Conservation (phyloP, 1,140 invertebrate genomes). For the Sinella curviseta region DNA sequence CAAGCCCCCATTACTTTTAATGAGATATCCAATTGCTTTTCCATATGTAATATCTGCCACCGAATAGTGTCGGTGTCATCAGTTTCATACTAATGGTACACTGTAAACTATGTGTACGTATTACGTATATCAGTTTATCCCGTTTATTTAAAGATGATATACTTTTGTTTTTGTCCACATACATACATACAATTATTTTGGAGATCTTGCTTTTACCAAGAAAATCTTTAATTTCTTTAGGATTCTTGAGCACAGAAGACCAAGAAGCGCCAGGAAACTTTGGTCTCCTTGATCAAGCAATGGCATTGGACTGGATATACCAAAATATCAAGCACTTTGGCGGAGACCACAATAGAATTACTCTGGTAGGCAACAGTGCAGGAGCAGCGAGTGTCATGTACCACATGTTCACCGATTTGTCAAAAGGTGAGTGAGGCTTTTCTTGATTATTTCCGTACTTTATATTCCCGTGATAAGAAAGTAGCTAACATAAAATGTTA, state of each 20-base stretch:
- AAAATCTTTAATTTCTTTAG: slow-evolving; percentile 42
- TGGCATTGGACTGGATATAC: slow-evolving; percentile 55
- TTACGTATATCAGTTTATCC: too few relatives aligned
- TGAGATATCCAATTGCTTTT: too few relatives aligned
- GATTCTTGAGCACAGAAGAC: slow-evolving; percentile 56
- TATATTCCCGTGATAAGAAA: neutral
- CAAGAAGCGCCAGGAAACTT: slow-evolving; percentile 56
- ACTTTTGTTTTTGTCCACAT: too few relatives aligned
- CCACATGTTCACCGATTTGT: slow-evolving; percentile 50
- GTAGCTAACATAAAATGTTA: neutral
- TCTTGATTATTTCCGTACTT: too few relatives aligned
- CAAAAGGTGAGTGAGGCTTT: slow-evolving; percentile 44
- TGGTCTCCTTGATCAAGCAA: slow-evolving; percentile 58
- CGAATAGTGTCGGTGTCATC: too few relatives aligned
- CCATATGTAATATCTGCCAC: too few relatives aligned
- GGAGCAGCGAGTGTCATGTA: slow-evolving; percentile 52
- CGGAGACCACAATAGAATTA: slow-evolving; percentile 56
- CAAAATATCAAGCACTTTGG: slow-evolving; percentile 53
- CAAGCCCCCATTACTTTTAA: too few relatives aligned
- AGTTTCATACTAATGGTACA: too few relatives aligned
- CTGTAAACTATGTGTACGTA: too few relatives aligned
- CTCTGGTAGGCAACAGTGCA: slow-evolving; percentile 53
- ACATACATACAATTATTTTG: too few relatives aligned
- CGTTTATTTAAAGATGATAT: too few relatives aligned
- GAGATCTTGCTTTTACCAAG: too few relatives aligned